These are phyloP conservation scores for Drosophila kurseongensis DNA, from an alignment of 1,140 invertebrate genomes.

Conservation along the genomic window DNA sequence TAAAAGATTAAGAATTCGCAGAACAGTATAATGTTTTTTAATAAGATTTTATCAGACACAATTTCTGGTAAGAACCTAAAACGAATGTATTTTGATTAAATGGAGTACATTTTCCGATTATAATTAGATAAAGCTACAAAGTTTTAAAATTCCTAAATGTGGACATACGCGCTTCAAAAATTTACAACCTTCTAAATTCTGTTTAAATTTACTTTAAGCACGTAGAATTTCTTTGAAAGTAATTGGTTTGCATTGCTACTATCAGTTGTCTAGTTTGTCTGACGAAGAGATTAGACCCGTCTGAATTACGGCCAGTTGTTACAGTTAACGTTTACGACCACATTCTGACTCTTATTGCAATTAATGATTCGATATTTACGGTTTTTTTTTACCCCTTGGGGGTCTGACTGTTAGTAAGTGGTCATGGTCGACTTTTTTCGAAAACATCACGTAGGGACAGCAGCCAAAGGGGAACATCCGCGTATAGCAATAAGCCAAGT, in stretches of 20 bases:
- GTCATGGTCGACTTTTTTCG: constrained; percentile 12
- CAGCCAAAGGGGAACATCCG: constrained; percentile 5
- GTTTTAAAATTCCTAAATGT: no score
- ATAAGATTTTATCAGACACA: not conserved
- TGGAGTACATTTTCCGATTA: no score
- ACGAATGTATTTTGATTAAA: not conserved
- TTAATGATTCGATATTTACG: constrained; percentile 32
- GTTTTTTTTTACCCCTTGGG: constrained; percentile 1
- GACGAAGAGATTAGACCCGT: constrained; percentile 22
- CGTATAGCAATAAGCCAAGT: constrained; percentile 17
- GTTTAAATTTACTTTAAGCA: constrained; percentile 5
- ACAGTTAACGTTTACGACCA: constrained; percentile 29
- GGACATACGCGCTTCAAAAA: not conserved
- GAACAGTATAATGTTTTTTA: not conserved
- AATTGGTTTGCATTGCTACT: constrained; percentile 26
- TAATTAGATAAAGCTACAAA: no score
- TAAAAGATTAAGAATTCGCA: not conserved
- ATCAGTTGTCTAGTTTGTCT: constrained; percentile 36
- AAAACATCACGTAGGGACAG: constrained; percentile 36
- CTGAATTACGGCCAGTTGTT: constrained; percentile 13
- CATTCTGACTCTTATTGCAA: constrained; percentile 36
- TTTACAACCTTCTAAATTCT: constrained; percentile 4
- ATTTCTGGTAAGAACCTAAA: not conserved
- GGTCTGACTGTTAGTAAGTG: constrained; percentile 12
- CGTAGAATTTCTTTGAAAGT: constrained; percentile 18